A percentile compares a stretch with the other conserved stretches of the same genome.
Conservation (phyloP, 2,113 vertebrate genomes). For the Ifrita kowaldi region DNA sequence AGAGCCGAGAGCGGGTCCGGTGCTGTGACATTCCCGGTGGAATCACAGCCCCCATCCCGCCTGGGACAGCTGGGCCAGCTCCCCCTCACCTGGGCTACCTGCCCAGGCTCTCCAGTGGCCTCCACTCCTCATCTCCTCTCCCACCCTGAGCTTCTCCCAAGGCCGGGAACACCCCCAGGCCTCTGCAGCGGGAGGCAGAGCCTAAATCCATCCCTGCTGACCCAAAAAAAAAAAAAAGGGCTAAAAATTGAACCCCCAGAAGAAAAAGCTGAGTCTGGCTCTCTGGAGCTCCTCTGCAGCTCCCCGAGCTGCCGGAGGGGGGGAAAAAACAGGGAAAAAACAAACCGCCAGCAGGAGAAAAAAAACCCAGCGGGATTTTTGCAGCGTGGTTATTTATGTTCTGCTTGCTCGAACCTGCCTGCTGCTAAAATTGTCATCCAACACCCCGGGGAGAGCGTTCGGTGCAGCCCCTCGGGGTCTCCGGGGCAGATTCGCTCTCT, state of each 20-base stretch:
- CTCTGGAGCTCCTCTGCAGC: not conserved
- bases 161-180: not conserved
- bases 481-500: not conserved
- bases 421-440: not conserved
- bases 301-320: not conserved
- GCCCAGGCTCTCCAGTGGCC: accelerated
- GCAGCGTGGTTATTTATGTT: not conserved
- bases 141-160: accelerated
- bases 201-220: not conserved
- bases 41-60: not conserved
- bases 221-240: not conserved
- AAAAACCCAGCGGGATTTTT: no score
- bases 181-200: not conserved
- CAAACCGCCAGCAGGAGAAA: not conserved
- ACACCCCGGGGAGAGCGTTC: not conserved
- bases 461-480: not conserved
- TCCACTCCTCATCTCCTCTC: not conserved
- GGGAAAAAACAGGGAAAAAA: not conserved
- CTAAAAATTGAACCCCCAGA: not conserved
- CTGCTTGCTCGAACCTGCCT: not conserved
- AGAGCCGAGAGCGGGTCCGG: not conserved
- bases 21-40: accelerated
- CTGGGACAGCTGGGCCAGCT: not conserved
- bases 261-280: not conserved
- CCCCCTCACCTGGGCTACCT: not conserved